Base-by-base conservation (phyloP, 2,113 vertebrate species). In the Tenebrosternarchus preto region DNA sequence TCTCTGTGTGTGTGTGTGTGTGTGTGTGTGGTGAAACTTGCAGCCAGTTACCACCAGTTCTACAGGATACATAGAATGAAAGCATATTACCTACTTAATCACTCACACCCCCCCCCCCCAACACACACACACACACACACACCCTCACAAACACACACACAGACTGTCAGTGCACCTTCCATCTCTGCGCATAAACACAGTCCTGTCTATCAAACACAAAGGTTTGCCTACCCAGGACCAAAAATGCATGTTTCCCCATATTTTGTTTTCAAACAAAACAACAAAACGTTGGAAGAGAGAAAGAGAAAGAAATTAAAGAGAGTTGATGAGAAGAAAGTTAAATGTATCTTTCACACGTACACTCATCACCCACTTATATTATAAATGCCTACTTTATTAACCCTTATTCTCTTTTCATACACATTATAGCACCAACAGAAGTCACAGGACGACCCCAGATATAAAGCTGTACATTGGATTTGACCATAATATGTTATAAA, bases 41-140 rank as follows among this genome's bases (percentile, higher is more conserved):
- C 39, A 43, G 39, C 39, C 39, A 43, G 39, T 70, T 85, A 88
- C 85, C 80, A 55, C 83, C 86, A 73, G 81, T 82, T 83, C 61
- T 69, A 78, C 82, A 78, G 81, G 86, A 88, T 90, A 86, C 89
- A 89, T 84, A 84, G 81, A 85, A 69, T 75, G 46, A 27, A 68
- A 66, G 69, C 63, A 19, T 75, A n/a, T n/a, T n/a, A n/a, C n/a
- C n/a, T n/a, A n/a, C n/a, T n/a, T n/a, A n/a, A n/a, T n/a, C n/a
- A n/a, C n/a, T n/a, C n/a, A n/a, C n/a, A n/a, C n/a, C n/a, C n/a
- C n/a, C n/a, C n/a, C n/a, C n/a, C n/a, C n/a, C n/a, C n/a, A n/a
- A n/a, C n/a, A n/a, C n/a, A n/a, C n/a, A n/a, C n/a, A 77, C 73
- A 66, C n/a, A 73, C 31, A 56, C 63, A 57, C 73, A 70, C 55